phyloP scores from a whole-genome alignment of 1,140 invertebrate genomes.

The Drosophila pseudoananassae region DNA sequence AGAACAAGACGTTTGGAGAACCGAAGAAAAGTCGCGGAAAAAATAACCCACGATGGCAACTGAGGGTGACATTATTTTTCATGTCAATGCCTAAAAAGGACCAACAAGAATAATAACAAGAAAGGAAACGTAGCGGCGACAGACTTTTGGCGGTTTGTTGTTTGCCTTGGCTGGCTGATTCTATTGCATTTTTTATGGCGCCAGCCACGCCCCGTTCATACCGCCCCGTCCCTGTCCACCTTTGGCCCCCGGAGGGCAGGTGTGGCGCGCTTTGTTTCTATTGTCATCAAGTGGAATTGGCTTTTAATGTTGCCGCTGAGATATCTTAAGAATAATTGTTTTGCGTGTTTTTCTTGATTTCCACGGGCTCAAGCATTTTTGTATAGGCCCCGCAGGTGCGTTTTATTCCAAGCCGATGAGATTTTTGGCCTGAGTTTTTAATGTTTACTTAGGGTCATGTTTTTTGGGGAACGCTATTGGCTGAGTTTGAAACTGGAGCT shows the following conservation, averaged over 20 bases:
- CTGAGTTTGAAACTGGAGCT: constrained; percentile 12
- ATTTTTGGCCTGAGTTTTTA: constrained; percentile 45
- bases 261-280: constrained; percentile 79
- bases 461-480: constrained; percentile 16
- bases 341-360: constrained; percentile 82
- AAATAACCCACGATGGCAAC: constrained; percentile 25
- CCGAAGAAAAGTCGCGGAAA: constrained; percentile 29
- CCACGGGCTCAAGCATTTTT: constrained; percentile 24
- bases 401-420: constrained; percentile 53
- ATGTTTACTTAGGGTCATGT: constrained; percentile 63
- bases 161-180: constrained; percentile 68
- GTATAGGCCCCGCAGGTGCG: constrained; percentile 63
- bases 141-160: constrained; percentile 60
- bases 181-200: constrained; percentile 72
- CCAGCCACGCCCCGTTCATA: constrained; percentile 12
- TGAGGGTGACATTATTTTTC: constrained; percentile 83
- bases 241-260: constrained; percentile 56
- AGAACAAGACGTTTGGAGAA: constrained; percentile 50
- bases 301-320: constrained; percentile 84
- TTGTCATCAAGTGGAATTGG: constrained; percentile 84
- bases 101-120: constrained; percentile 46
- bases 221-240: background rate
- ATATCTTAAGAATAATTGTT: constrained; percentile 84
- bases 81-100: constrained; percentile 75
- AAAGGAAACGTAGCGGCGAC: constrained; percentile 12